A percentile compares a stretch with the other conserved stretches of the same genome.
phyloP scores from a whole-genome alignment of 2,888 invertebrate genomes.

The Cordilura impudica region DNA sequence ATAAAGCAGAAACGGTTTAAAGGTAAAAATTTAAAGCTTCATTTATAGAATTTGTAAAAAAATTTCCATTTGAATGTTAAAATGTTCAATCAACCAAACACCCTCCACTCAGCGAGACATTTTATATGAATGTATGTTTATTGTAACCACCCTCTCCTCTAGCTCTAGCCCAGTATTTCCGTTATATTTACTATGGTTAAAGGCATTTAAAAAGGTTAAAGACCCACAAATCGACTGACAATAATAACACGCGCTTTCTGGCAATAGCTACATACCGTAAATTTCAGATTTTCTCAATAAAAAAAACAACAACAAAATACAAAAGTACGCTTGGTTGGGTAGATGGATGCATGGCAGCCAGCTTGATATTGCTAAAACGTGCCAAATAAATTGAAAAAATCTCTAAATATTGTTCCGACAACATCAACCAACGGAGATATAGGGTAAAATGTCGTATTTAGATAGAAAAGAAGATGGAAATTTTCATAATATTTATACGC shows the following conservation, averaged over 20 bases:
- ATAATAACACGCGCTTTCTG: slow-evolving; percentile 47
- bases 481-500: background rate
- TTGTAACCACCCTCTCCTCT: background rate
- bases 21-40: too few relatives aligned
- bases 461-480: background rate
- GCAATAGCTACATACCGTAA: slow-evolving; percentile 40
- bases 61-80: too few relatives aligned
- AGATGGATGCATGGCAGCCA: slow-evolving; percentile 27
- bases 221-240: slow-evolving; percentile 53
- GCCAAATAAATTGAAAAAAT: slow-evolving; percentile 49
- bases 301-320: background rate
- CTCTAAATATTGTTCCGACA: slow-evolving; percentile 18
- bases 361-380: slow-evolving; percentile 53
- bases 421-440: background rate
- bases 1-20: too few relatives aligned
- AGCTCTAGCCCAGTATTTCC: background rate
- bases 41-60: too few relatives aligned
- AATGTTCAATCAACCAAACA: too few relatives aligned
- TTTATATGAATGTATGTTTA: too few relatives aligned
- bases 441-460: background rate
- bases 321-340: slow-evolving; percentile 2
- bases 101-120: too few relatives aligned
- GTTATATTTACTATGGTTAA: background rate
- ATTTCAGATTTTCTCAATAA: slow-evolving; percentile 38
- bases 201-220: slow-evolving; percentile 45